Evolutionary conservation across 2,797 vertebrate species (phyloP).

Genomic region (Siniperca scherzeri): DNA sequence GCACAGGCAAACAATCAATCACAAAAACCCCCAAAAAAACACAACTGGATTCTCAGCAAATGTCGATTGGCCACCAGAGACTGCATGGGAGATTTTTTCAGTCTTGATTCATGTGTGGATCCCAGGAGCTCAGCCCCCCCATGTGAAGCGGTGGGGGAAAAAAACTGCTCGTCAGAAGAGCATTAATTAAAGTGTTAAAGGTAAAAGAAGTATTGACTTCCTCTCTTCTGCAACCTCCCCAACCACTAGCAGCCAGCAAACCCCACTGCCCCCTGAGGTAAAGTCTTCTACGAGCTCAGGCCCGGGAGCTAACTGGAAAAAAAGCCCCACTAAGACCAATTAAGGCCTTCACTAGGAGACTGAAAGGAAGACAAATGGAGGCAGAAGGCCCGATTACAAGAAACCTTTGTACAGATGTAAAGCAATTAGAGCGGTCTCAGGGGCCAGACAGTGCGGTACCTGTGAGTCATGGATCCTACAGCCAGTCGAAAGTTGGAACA

Average conservation of each 20-base stretch:
- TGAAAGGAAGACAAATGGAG: slow-evolving; percentile 99
- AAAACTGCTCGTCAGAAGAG: slow-evolving; percentile 89
- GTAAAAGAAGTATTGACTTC: slow-evolving; percentile 94
- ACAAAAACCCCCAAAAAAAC: slow-evolving; percentile 53
- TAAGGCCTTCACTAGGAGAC: slow-evolving; percentile 96
- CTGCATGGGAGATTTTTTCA: slow-evolving; percentile 85
- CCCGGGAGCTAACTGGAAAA: slow-evolving; percentile 91
- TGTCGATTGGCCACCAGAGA: slow-evolving; percentile 87
- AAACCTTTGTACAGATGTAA: slow-evolving; percentile 99
- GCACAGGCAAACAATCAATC: slow-evolving; percentile 67
- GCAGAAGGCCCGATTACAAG: slow-evolving; percentile 98
- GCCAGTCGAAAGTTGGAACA: slow-evolving; percentile 94
- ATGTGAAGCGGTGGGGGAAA: slow-evolving; percentile 78
- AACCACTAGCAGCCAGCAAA: slow-evolving; percentile 75
- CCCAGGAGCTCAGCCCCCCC: slow-evolving; percentile 84
- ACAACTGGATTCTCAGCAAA: slow-evolving; percentile 87
- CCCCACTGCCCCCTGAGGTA: slow-evolving; percentile 84
- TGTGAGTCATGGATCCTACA: slow-evolving; percentile 93
- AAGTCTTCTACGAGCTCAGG: slow-evolving; percentile 87
- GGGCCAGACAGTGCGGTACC: slow-evolving; percentile 92
- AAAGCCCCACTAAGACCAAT: slow-evolving; percentile 99
- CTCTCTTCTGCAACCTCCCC: slow-evolving; percentile 82
- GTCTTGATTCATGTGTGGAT: slow-evolving; percentile 85
- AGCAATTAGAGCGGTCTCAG: slow-evolving; percentile 98
- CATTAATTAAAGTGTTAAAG: slow-evolving; percentile 98